Evolutionary conservation across 2,797 vertebrate genomes (phyloP), one percentile per base, ranked within the genome.

Genomic region (Melanotaenia trifasciata): DNA sequence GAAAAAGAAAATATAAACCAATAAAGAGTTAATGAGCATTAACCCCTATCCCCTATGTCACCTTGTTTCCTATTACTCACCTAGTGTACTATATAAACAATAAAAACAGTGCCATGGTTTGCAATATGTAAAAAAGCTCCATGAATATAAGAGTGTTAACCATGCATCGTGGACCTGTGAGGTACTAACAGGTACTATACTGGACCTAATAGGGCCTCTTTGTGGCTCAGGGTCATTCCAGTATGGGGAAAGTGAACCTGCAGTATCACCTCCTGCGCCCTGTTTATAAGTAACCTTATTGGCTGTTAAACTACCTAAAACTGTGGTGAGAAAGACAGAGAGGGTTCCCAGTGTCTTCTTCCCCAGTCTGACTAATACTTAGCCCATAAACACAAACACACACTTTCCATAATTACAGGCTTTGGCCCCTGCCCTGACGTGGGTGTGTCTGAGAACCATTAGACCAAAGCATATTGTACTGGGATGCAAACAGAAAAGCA

Each of bases 401-500:
- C 82, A 86, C 87, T 89, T 88, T 90, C 88, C 71, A 88, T 90
- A 87, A 93, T 93, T 89, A 90, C 56, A 91, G 87, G 80, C 64
- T 76, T 43, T 43, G 72, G 70, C 63, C 78, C 83, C 60, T 58
- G 70, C 73, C 77, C 77, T 14, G 36, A 53, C 51, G 76, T 81
- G 90, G 91, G 91, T 83, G 90, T 91, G 91, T 88, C 93, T 86
- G 86, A 86, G 88, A 88, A 87, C 69, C 83, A 74, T 86, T 76
- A 79, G 86, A 82, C 77, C 53, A 11, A 16, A 57, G 79, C 63
- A 18, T 56, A 73, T 70, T 53, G 70, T 56, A 60, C 76, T 22
- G 72, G 64, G 78, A 69, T 53, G 73, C 36, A 67, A 45, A 64
- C 26, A 62, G 79, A 64, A 51, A 79, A 63, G 64, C 59, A 50